Percentiles rank a stretch among this genome's conserved stretches.
phyloP scores from a whole-genome alignment of 23 tunicate genomes.

The Phallusia fumigata region DNA sequence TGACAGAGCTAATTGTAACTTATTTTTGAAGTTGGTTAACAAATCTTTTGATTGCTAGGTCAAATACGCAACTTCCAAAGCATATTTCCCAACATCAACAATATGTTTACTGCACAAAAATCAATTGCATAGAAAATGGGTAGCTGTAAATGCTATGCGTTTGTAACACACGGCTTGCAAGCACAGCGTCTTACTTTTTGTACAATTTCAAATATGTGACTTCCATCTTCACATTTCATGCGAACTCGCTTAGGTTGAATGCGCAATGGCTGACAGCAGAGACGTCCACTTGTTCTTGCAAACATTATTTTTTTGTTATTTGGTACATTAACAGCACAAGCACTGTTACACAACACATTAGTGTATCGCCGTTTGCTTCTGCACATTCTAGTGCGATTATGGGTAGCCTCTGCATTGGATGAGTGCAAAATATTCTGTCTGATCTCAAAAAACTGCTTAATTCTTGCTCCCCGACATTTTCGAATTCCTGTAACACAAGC shows the following conservation, averaged over 20 bases:
- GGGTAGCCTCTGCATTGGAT: not conserved
- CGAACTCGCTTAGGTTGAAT: slow-evolving; percentile 21
- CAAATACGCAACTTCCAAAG: no score
- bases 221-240: slow-evolving; percentile 70
- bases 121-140: no score
- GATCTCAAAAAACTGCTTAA: slow-evolving; percentile 17
- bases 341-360: slow-evolving; percentile 52
- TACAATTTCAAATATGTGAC: slow-evolving; percentile 24
- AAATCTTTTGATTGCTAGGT: no score
- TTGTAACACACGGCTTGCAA: slow-evolving; percentile 48
- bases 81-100: no score
- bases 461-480: slow-evolving; percentile 32
- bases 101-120: no score
- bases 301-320: not conserved
- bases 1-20: no score
- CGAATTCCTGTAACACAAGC: slow-evolving; percentile 27
- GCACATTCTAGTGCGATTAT: slow-evolving; percentile 31
- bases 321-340: slow-evolving; percentile 18
- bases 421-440: slow-evolving; percentile 7
- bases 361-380: slow-evolving; percentile 47
- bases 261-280: slow-evolving; percentile 70
- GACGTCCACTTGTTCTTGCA: slow-evolving; percentile 2
- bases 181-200: slow-evolving; percentile 70
- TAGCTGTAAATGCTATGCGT: no score
- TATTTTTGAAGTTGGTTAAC: no score